phyloP scores from a whole-genome alignment of 2,113 vertebrate genomes.

The Tonatia bakeri region DNA sequence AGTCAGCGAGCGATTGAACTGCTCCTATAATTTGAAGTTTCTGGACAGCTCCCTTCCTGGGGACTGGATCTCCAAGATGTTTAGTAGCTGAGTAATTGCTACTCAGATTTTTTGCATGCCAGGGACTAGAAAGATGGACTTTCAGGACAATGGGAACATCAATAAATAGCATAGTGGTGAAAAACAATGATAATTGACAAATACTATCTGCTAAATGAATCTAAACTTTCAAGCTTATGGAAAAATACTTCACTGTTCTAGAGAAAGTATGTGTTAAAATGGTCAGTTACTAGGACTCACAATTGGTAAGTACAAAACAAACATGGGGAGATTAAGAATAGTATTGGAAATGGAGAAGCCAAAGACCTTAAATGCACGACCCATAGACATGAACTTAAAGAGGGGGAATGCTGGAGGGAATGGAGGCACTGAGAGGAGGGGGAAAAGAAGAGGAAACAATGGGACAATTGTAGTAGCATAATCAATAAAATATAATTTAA shows the following conservation, averaged over 20 bases:
- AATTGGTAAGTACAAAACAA: too few species aligned
- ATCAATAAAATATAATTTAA: neutral
- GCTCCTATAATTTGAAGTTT: neutral
- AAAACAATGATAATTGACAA: neutral
- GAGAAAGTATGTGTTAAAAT: neutral
- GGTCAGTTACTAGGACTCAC: neutral
- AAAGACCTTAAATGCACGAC: too few species aligned
- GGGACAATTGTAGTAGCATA: too few species aligned
- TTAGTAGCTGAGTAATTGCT: neutral
- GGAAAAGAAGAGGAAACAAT: too few species aligned
- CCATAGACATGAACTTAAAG: too few species aligned
- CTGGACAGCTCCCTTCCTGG: neutral
- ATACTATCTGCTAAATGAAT: neutral
- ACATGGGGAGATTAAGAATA: too few species aligned
- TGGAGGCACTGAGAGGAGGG: too few species aligned
- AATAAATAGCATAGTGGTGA: neutral
- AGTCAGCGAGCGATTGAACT: neutral
- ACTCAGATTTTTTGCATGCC: neutral
- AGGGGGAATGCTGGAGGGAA: too few species aligned
- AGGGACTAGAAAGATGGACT: neutral
- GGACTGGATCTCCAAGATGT: neutral
- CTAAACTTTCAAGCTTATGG: neutral
- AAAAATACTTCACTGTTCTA: neutral
- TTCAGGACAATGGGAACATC: neutral
- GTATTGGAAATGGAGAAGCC: too few species aligned